Base-by-base conservation (phyloP, 2,888 invertebrate genomes). In the Drosophila engyochracea region DNA sequence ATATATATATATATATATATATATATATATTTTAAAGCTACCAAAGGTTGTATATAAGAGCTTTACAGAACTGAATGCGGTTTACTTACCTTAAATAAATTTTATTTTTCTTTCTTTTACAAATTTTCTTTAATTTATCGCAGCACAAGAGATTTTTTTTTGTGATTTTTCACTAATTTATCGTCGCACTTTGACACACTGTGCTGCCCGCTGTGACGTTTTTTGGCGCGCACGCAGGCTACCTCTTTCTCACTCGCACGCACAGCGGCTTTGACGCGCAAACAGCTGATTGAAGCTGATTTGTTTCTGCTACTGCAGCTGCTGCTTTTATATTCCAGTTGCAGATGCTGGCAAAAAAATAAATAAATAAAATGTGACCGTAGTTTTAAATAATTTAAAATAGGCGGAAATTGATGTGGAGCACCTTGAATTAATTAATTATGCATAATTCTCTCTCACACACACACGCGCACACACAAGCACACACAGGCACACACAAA, bases 141-240 rank as follows among this genome's bases (percentile, higher is more conserved):
- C 47, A 47, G 47, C 51, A 58, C 67, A 35, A 33, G 37, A 5
- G 41, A 25, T 33, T n/a, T 28, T 19, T 37, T 44, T 57, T 30
- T 39, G 6, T 6, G 44, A 30, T 61, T 69, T 25, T 73, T 72
- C 49, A 68, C 55, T 10, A 19, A 25, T 3, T 33, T 54, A 59
- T 65, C 19, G 28, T 6, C 0, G 4, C 22, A 30, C 44, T 30
- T 66, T 22, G 25, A 52, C 67, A 58, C 85, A 85, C 82, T 76
- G 79, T 88, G 70, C 76, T 52, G 28, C 62, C 30, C 19, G 47
- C 5, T 47, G 53, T 76, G 63, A 60, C 72, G 81, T 81, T 87
- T 81, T 87, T 85, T 88, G 83, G 79, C 85, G 80, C 79, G 79
- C 79, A 74, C 65, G 44, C 55, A 71, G 61, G 64, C 75, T 87